These are phyloP conservation scores for Steatornis caripensis DNA, from an alignment of 2,113 vertebrate genomes.

Conservation along the genomic window DNA sequence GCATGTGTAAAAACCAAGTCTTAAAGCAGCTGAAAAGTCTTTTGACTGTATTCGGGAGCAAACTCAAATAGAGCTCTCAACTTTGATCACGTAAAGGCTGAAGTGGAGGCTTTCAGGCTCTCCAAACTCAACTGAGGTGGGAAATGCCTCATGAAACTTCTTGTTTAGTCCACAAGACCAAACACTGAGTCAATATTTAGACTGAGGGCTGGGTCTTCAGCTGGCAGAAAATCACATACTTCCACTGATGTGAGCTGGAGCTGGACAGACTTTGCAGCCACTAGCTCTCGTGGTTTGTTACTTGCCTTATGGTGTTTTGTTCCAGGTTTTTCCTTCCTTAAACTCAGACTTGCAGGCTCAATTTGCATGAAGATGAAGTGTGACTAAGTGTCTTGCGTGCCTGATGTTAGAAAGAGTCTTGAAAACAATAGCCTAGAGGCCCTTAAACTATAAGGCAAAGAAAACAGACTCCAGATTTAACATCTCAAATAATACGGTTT, in stretches of 20 bases:
- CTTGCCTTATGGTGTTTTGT: neutral
- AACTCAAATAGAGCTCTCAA: neutral
- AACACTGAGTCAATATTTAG: constrained; percentile 54
- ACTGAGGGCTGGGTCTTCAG: constrained; percentile 5
- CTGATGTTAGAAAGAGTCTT: neutral
- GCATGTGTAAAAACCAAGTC: neutral
- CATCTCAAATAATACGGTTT: constrained; percentile 36
- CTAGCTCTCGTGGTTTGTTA: neutral
- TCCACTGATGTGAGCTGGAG: neutral
- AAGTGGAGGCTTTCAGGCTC: neutral
- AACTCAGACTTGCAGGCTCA: neutral
- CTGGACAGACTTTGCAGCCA: neutral
- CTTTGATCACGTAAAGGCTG: neutral
- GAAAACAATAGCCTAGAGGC: constrained; percentile 24
- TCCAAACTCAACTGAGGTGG: neutral
- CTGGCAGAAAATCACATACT: neutral
- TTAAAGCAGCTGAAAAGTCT: neutral
- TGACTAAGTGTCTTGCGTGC: neutral
- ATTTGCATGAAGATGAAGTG: constrained; percentile 1
- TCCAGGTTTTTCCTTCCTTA: neutral
- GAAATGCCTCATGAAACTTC: neutral
- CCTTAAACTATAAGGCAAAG: neutral
- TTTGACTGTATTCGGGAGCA: neutral
- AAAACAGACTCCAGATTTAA: constrained; percentile 33
- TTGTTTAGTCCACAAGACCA: constrained; percentile 28